A percentile compares a stretch with the other conserved stretches of the same genome.
These are phyloP conservation scores for Rhopilema esculentum DNA, from an alignment of 30 jellyfish, hydroid and myxozoan genomes.

Conservation along the genomic window DNA sequence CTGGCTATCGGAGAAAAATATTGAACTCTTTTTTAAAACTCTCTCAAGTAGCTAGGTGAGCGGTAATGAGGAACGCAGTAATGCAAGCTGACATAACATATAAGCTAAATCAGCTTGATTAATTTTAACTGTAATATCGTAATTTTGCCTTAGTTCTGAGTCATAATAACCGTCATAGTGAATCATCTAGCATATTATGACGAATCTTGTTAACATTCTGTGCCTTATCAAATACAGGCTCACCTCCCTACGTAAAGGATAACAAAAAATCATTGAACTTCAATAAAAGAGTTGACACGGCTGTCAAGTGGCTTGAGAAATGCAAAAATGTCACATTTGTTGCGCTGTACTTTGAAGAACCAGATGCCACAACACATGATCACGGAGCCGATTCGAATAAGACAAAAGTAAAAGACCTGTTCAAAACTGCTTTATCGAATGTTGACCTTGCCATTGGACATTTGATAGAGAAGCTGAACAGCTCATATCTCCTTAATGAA, in stretches of 20 bases:
- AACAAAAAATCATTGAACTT: conserved; percentile 20
- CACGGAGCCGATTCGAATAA: conserved; percentile 61
- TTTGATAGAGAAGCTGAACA: conserved; percentile 38
- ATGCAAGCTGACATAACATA: too few species aligned
- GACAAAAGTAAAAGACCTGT: conserved; percentile 16
- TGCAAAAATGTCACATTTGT: conserved; percentile 73
- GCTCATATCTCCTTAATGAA: conserved; percentile 33
- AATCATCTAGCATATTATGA: too few species aligned
- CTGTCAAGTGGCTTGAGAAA: conserved; percentile 70
- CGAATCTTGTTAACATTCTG: too few species aligned
- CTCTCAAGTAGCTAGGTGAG: too few species aligned
- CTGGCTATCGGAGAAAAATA: too few species aligned
- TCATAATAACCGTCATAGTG: too few species aligned
- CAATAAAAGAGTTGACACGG: conserved; percentile 60
- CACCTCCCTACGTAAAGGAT: conserved; percentile 33
- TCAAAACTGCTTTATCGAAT: conserved; percentile 51
- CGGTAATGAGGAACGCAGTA: too few species aligned
- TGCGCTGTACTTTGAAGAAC: conserved; percentile 74
- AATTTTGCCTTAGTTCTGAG: too few species aligned
- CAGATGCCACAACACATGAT: conserved; percentile 82
- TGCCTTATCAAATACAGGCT: conserved; percentile 3
- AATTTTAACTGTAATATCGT: too few species aligned
- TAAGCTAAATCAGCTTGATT: too few species aligned
- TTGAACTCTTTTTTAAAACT: too few species aligned
- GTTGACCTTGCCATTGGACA: conserved; percentile 69